Conservation (phyloP, 1,140 invertebrate genomes). For the Magallana ariakensis region DNA sequence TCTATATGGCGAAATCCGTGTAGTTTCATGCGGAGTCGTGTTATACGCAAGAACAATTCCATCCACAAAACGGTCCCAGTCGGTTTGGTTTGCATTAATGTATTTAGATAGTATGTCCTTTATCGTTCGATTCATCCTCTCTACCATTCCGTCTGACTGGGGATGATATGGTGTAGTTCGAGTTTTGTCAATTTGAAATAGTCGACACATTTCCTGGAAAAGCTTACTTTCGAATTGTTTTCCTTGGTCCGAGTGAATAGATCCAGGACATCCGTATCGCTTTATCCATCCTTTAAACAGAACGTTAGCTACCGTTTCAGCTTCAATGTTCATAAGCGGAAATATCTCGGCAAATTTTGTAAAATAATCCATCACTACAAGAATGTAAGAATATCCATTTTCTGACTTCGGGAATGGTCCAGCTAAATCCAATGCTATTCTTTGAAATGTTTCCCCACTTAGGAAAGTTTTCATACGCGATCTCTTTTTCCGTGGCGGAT, state of each 20-base stretch:
- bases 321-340: conserved; percentile 38
- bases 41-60: conserved; percentile 34
- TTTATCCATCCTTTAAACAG: conserved; percentile 41
- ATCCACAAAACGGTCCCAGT: conserved; percentile 47
- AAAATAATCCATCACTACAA: conserved; percentile 22
- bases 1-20: background rate
- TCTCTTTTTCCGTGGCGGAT: conserved; percentile 39
- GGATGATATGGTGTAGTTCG: background rate
- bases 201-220: conserved; percentile 39
- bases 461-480: conserved; percentile 23
- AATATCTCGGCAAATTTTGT: conserved; percentile 43
- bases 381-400: background rate
- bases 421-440: conserved; percentile 36
- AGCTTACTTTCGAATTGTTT: conserved; percentile 41
- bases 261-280: conserved; percentile 10
- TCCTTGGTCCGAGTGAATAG: conserved; percentile 45
- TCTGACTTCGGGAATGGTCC: conserved; percentile 11
- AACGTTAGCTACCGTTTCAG: conserved; percentile 40
- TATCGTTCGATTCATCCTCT: conserved; percentile 47
- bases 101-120: conserved; percentile 48
- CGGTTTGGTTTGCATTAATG: conserved; percentile 40
- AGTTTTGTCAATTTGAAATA: conserved; percentile 46
- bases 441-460: conserved; percentile 18
- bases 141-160: conserved; percentile 47
- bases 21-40: conserved; percentile 15